Evolutionary conservation across 2,797 vertebrate genomes (phyloP).

Genomic region (Crypturellus tataupa): DNA sequence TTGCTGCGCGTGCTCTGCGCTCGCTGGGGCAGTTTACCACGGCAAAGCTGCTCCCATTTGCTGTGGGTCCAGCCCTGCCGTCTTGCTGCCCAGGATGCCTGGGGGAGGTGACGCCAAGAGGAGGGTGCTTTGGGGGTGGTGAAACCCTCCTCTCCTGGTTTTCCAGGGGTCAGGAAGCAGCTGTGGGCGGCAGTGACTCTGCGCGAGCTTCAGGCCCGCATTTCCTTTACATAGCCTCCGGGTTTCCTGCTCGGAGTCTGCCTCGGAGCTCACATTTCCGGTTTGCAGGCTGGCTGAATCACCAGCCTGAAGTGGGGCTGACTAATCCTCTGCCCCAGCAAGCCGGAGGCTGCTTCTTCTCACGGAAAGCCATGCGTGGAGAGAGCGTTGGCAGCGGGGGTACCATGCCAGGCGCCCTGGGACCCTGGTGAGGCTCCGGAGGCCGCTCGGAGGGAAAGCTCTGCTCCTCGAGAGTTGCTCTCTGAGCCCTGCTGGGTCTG

Average conservation of each 20-base stretch:
- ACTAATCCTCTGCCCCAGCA: not conserved
- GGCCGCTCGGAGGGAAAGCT: not conserved
- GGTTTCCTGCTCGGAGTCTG: conserved; percentile 8
- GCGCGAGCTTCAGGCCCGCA: not conserved
- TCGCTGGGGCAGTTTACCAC: too few relatives aligned
- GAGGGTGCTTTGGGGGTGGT: not conserved
- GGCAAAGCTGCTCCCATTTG: too few relatives aligned
- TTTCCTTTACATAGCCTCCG: not conserved
- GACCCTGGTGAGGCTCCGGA: too few relatives aligned
- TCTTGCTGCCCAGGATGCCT: not conserved
- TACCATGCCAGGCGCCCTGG: too few relatives aligned
- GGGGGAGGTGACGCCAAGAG: not conserved
- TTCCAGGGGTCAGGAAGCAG: too few relatives aligned
- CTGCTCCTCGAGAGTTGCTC: not conserved
- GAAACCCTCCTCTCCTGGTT: too few relatives aligned
- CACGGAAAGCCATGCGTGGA: too few relatives aligned
- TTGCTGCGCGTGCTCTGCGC: too few relatives aligned
- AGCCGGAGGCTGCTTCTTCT: not conserved
- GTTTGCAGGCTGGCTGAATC: conserved; percentile 29
- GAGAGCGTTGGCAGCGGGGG: not conserved
- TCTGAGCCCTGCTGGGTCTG: not conserved
- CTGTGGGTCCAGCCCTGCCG: too few relatives aligned
- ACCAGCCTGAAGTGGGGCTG: not conserved
- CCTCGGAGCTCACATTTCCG: not conserved
- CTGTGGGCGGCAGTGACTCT: rapidly evolving